Conservation (phyloP, 2,113 vertebrate genomes). For the Ceyx melanurus region DNA sequence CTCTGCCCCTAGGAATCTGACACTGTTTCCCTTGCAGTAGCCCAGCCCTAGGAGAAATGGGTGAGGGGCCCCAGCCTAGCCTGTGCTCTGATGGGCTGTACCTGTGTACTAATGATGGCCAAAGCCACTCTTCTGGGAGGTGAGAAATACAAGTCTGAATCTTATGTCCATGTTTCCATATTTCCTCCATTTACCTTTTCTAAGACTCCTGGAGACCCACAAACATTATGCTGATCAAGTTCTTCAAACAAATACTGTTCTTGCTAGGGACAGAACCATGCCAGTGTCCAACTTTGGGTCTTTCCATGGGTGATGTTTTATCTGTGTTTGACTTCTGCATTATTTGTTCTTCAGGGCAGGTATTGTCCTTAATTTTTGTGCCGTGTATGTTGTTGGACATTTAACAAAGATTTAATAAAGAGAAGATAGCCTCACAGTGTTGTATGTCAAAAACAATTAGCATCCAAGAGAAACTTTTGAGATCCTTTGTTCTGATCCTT, state of each 20-base stretch:
- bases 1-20: neutral
- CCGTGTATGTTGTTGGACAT: neutral
- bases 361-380: neutral
- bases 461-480: neutral
- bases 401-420: neutral
- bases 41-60: neutral
- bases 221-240: neutral
- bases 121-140: neutral
- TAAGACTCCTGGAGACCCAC: neutral
- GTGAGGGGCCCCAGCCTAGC: neutral
- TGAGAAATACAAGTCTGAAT: neutral
- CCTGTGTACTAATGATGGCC: neutral
- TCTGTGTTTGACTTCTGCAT: neutral
- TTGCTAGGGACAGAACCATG: neutral
- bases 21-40: neutral
- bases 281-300: neutral
- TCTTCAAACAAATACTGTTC: neutral
- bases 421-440: neutral
- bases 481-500: neutral
- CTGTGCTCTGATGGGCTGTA: neutral
- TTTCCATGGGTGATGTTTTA: neutral
- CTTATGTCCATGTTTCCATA: neutral
- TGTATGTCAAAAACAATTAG: neutral
- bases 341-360: conserved; percentile 1
- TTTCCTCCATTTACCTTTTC: neutral